Percentiles rank a stretch among this genome's conserved stretches.
Conservation (phyloP, 2,888 invertebrate genomes). For the Ectemnius cavifrons region DNA sequence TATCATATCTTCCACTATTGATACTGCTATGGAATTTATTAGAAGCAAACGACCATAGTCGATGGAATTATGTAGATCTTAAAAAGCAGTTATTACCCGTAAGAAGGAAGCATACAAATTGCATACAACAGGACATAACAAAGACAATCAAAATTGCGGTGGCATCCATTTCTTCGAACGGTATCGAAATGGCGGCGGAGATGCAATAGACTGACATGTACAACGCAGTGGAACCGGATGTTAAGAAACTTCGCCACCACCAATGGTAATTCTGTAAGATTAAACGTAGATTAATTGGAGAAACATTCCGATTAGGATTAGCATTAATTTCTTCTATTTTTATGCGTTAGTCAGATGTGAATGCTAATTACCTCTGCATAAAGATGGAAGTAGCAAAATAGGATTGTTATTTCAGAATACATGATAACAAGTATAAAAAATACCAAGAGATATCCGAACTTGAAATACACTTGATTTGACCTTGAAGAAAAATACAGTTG, state of each 20-base stretch:
- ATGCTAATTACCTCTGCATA: conserved; percentile 91
- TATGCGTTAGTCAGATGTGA: conserved; percentile 8
- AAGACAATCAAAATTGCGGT: too few relatives aligned
- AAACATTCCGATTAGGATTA: conserved; percentile 4
- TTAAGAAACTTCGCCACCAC: conserved; percentile 95
- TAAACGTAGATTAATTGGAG: conserved; percentile 7
- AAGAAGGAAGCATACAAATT: conserved; percentile 95
- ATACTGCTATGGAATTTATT: too few relatives aligned
- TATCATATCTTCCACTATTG: too few relatives aligned
- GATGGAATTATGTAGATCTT: too few relatives aligned
- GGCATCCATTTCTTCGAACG: too few relatives aligned
- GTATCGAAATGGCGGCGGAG: too few relatives aligned
- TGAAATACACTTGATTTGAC: conserved; percentile 97
- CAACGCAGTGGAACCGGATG: conserved; percentile 97
- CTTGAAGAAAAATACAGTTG: conserved; percentile 74
- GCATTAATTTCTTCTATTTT: background rate
- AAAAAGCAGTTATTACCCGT: conserved; percentile 82
- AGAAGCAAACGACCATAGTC: too few relatives aligned
- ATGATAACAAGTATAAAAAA: conserved; percentile 98
- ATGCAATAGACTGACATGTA: too few relatives aligned
- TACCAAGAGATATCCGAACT: conserved; percentile 99
- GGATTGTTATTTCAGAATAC: conserved; percentile 98
- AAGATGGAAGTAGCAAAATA: conserved; percentile 99
- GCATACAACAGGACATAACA: too few relatives aligned
- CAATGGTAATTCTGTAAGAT: conserved; percentile 94